Evolutionary conservation across 2,113 vertebrate genomes (phyloP).

Genomic region (Galbula dea): DNA sequence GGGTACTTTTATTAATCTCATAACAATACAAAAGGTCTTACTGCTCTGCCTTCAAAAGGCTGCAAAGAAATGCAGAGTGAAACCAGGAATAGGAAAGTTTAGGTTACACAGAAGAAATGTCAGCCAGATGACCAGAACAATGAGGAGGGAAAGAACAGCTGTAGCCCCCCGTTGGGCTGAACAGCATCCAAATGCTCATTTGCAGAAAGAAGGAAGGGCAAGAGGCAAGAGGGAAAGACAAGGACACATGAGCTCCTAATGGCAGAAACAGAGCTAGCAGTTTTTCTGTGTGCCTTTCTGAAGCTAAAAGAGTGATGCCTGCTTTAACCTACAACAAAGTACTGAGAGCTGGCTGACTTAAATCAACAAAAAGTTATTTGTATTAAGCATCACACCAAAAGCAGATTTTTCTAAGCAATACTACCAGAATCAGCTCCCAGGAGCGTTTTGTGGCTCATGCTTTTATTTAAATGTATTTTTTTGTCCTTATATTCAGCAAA

Average conservation of each 20-base stretch:
- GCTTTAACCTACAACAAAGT: neutral
- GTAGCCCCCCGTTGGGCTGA: neutral
- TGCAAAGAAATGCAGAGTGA: neutral
- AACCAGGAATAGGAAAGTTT: neutral
- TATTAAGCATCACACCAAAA: neutral
- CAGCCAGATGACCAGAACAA: neutral
- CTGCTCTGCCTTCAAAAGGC: neutral
- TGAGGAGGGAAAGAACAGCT: neutral
- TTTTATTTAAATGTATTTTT: neutral
- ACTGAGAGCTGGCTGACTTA: neutral
- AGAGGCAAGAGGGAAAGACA: neutral
- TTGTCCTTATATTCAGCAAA: neutral
- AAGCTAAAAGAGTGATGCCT: neutral
- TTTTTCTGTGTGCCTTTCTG: neutral
- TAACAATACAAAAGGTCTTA: neutral
- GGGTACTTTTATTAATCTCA: neutral
- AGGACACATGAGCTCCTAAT: neutral
- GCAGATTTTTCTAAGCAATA: too few relatives aligned
- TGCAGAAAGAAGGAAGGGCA: neutral
- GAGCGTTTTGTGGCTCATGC: neutral
- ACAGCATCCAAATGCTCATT: neutral
- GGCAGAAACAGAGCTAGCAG: accelerated
- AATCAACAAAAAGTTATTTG: neutral
- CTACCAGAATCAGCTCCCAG: too few relatives aligned
- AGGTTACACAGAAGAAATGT: neutral